These are phyloP conservation scores for Arrhopalites spinosus DNA, from an alignment of 2,888 invertebrate species.

Conservation along the genomic window DNA sequence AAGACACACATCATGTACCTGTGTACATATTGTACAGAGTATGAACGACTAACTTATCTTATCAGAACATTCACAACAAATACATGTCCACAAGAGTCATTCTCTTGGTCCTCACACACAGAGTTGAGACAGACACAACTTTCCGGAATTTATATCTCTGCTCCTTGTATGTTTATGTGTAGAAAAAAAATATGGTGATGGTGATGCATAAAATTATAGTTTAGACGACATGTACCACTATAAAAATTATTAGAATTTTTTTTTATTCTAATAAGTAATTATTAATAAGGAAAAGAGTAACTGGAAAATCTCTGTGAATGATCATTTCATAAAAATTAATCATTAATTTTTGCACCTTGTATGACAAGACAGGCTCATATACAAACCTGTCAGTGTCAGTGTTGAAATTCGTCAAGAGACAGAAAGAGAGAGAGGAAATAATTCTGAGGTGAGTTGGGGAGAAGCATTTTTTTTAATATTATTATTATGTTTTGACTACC, in stretches of 20 bases:
- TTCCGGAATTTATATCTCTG: not conserved
- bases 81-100: constrained; percentile 16
- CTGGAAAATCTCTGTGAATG: constrained; percentile 30
- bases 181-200: too few species aligned
- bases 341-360: constrained; percentile 46
- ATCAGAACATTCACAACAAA: constrained; percentile 21
- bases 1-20: too few species aligned
- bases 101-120: too few species aligned
- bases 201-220: constrained; percentile 10
- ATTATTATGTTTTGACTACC: not conserved
- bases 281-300: constrained; percentile 27
- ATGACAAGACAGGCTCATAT: constrained; percentile 41
- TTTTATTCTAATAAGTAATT: too few species aligned
- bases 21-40: not conserved
- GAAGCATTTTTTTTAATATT: constrained; percentile 12
- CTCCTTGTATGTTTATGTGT: not conserved
- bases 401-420: constrained; percentile 1
- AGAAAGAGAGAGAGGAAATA: too few species aligned
- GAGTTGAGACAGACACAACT: not conserved
- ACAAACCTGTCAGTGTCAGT: constrained; percentile 37
- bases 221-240: constrained; percentile 14
- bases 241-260: too few species aligned
- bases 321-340: constrained; percentile 45
- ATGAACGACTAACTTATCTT: constrained; percentile 25
- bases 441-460: constrained; percentile 7